Base-by-base conservation (phyloP, 2,888 invertebrate genomes). In the Cataglyphis cursor region DNA sequence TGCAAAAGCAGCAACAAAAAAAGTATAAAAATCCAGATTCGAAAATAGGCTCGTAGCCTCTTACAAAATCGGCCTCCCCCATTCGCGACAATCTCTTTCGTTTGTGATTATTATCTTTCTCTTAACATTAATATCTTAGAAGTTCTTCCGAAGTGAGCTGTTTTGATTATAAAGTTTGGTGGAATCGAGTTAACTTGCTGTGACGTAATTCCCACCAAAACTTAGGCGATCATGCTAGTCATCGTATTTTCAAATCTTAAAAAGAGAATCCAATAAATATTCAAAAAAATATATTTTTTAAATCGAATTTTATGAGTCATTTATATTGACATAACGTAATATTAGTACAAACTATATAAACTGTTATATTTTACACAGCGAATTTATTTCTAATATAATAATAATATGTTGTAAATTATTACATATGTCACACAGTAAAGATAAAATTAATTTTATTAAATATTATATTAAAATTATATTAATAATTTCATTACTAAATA, bases 1-100 rank as follows among this genome's bases (percentile, higher is more conserved):
- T 86, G 89, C 89, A 88, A 82, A 89, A 89, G 89, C 89, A 88
- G 88, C 84, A 89, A 90, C 85, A 89, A 76, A 89, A 83, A 88
- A 85, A 84, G 74, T 87, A 90, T 87, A 88, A 85, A 89, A 90
- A 87, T 90, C 85, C 82, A 87, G 31, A 78, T 80, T 84, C 81
- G 82, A 88, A 88, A 86, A 83, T 89, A 70, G 83, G 73, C 85
- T 74, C 51, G 73, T 74, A 87, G 85, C 83, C 48, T 75, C 68
- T 76, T 82, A 65, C 81, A 81, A 62, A 57, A 65, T 73, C 81
- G 86, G 81, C 84, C 75, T 88, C 89, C 82, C 89, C 88, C 82
- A 74, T 83, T 82, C 87, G 83, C 65, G 5, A 10, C 28, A 10
- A 70, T 68, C 38, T 3, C 54, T 9, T 48, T 8, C n/a, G 48